Percentiles rank a stretch among this genome's conserved stretches.
These are phyloP conservation scores for Palaemon carinicauda DNA, from an alignment of 1,140 invertebrate genomes.

Conservation along the genomic window DNA sequence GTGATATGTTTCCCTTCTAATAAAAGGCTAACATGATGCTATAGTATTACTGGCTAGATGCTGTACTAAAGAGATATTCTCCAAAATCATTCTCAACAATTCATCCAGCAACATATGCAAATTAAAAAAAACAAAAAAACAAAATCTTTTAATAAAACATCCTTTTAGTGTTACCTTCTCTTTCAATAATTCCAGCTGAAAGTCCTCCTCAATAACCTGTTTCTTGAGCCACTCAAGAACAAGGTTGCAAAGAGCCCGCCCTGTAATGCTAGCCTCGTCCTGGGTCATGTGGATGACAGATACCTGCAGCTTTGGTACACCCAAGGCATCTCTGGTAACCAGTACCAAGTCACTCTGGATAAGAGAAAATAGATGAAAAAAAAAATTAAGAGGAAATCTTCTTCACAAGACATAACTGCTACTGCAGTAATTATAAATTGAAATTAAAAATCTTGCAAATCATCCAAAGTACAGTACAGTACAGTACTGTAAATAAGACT, in stretches of 20 bases:
- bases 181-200: constrained; percentile 67
- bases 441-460: too few species aligned
- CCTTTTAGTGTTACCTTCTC: constrained; percentile 62
- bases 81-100: too few species aligned
- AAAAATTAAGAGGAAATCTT: background rate
- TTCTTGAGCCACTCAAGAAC: constrained; percentile 76
- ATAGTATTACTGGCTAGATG: too few species aligned
- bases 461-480: too few species aligned
- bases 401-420: too few species aligned
- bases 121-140: too few species aligned
- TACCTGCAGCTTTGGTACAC: constrained; percentile 73
- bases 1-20: too few species aligned
- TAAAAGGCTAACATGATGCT: too few species aligned
- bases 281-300: constrained; percentile 73
- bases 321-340: constrained; percentile 66
- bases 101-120: too few species aligned
- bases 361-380: background rate
- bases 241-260: constrained; percentile 72
- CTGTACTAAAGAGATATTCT: too few species aligned
- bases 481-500: too few species aligned
- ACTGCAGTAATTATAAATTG: too few species aligned
- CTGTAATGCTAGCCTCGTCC: constrained; percentile 71
- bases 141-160: background rate
- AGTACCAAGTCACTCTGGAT: constrained; percentile 51
- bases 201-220: constrained; percentile 67